Conservation (phyloP, 1,140 invertebrate species). For the Drosophila sp. region DNA sequence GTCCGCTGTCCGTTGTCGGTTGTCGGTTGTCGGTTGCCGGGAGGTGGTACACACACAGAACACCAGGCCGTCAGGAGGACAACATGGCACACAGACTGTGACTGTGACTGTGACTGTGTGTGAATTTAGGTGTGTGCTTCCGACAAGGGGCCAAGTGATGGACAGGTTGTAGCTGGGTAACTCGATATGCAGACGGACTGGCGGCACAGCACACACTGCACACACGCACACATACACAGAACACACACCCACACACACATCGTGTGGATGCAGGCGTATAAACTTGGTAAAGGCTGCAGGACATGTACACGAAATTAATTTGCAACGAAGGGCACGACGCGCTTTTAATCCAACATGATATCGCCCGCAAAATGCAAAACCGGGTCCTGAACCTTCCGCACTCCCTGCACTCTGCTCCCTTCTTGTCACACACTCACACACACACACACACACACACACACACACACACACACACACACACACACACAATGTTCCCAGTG, state of each 20-base stretch:
- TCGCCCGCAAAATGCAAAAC: slow-evolving; percentile 76
- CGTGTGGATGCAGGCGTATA: slow-evolving; percentile 21
- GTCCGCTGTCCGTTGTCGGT: slow-evolving; percentile 50
- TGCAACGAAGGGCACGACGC: slow-evolving; percentile 57
- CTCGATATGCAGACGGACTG: slow-evolving; percentile 40
- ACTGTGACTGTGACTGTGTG: too few species aligned
- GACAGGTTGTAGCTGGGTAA: slow-evolving; percentile 39
- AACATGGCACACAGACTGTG: slow-evolving; percentile 5
- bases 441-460: too few species aligned
- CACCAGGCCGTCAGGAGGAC: not conserved
- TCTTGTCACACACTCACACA: too few species aligned
- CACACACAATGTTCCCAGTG: slow-evolving; percentile 3
- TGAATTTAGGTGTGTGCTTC: too few species aligned
- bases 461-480: not conserved
- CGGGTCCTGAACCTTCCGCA: slow-evolving; percentile 15
- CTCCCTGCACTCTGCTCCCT: not conserved
- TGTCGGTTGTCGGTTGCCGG: slow-evolving; percentile 7
- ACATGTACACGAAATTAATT: slow-evolving; percentile 80
- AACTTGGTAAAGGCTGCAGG: slow-evolving; percentile 74
- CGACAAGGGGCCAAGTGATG: slow-evolving; percentile 34
- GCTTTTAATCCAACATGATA: slow-evolving; percentile 80
- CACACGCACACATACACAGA: slow-evolving; percentile 12
- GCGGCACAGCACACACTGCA: slow-evolving; percentile 5
- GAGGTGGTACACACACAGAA: too few species aligned
- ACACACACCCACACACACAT: slow-evolving; percentile 6